These are phyloP conservation scores for Lepeophtheirus nordmannii DNA, from an alignment of 2,888 invertebrate genomes.

Conservation along the genomic window DNA sequence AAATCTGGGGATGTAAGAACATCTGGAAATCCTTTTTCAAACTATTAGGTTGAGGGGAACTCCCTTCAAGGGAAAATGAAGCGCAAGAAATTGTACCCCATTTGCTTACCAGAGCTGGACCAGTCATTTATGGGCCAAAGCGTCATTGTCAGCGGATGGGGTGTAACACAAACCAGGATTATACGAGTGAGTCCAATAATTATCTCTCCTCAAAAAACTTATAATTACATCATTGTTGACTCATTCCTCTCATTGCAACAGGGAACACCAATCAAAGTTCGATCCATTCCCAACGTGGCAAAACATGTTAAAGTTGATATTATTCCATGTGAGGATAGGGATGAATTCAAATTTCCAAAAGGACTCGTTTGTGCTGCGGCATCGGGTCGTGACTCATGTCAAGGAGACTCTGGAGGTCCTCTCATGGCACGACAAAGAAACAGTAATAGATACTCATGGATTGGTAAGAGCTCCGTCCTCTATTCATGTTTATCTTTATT, in stretches of 20 bases:
- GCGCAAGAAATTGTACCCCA: constrained; percentile 3
- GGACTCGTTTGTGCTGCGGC: constrained; percentile 16
- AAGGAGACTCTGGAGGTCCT: constrained; percentile 24
- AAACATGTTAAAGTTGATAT: neutral
- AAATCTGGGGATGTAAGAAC: too few species aligned
- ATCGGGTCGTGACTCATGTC: constrained; percentile 19
- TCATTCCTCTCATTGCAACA: neutral
- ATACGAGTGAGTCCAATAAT: neutral
- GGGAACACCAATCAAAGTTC: neutral
- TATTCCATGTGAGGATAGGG: neutral
- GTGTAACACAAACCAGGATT: constrained; percentile 7
- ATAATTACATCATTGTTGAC: neutral
- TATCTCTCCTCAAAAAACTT: neutral
- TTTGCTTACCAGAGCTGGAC: constrained; percentile 6
- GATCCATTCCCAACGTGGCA: constrained; percentile 1
- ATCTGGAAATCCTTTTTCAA: too few species aligned
- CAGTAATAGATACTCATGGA: constrained; percentile 9
- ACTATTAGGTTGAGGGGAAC: neutral
- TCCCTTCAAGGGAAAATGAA: constrained; percentile 3
- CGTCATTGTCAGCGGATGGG: constrained; percentile 12
- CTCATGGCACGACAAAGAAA: constrained; percentile 7
- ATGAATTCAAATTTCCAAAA: constrained; percentile 6
- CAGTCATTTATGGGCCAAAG: neutral
- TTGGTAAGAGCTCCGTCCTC: neutral
- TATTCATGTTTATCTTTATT: too few species aligned